Evolutionary conservation across 2,888 invertebrate genomes (phyloP), one percentile per base, ranked within the genome.

Genomic region (Punctoribates punctum): DNA sequence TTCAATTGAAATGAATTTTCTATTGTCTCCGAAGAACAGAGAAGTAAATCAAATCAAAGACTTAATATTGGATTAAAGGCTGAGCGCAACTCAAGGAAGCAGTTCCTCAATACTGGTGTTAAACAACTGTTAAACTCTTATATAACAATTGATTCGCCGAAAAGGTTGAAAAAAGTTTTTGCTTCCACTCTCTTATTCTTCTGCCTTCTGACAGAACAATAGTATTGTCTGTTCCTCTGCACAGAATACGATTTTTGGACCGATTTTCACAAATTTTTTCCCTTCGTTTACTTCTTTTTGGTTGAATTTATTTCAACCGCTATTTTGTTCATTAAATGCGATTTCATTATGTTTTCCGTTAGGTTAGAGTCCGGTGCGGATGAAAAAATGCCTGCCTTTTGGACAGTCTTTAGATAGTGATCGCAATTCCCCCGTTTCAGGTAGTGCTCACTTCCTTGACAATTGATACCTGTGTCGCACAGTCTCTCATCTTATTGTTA

Each of bases 91-190:
- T 34, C 34, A 34, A 34, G 34, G 34, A 34, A 34, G 34, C 34
- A 34, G 3, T 34, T 34, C 34, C 8, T 34, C 34, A 34, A 34
- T 34, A 34, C 4, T 34, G 34, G 34, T 34, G 46, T 15, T 8
- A 48, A 48, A 48, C 13, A 48, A 15, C 17, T 48, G 46, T 48
- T 48, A 48, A 48, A 48, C 17, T 15, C 46, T 54, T 54, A 8
- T 54, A 34, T n/a, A 54, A 54, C 54, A 54, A 54, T 54, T 54
- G 54, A 54, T 54, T 54, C n/a, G 54, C n/a, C 54, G 54, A 54
- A 54, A 54, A n/a, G 54, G 15, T 54, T n/a, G 20, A 0, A 2
- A 13, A n/a, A 54, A 4, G 8, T n/a, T n/a, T 54, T 6, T 20
- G n/a, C 34, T 34, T 34, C 34, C 34, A 34, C 34, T 34, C 34